Evolutionary conservation across 2,113 vertebrate species (phyloP), one percentile per base, ranked within the genome.

Genomic region (Brachypodius melanocephalos): DNA sequence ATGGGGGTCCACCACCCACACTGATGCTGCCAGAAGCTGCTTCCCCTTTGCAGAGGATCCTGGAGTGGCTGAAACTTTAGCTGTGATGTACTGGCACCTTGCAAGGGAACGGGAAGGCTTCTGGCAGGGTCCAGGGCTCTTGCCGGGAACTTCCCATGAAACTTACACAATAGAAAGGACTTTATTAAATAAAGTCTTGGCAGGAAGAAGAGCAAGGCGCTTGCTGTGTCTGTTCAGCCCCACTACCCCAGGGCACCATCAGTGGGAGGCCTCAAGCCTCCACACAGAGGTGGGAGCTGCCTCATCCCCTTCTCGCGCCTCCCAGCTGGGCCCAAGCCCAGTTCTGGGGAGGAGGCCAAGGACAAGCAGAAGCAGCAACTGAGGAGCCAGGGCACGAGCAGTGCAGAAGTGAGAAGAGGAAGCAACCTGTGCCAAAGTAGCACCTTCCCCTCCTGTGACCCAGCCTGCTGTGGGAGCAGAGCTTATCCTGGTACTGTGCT

Each of bases 111-210:
- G 1, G 69, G 77, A 83, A 62, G 28, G 66, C 36, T 46, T 29
- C 76, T 69, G 92, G 85, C 72, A 79, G 46, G 29, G 38, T 40
- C 54, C 1, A 4, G 59, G 32, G 83, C 67, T 86, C 55, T 73
- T 61, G 79, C 85, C 5, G 5, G 86, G 57, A 85, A 32, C 52
- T 87, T 91, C 77, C 61, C 54, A 12, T 42, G 49, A 61, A 90
- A 90, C 65, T 65, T 49, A 32, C 2, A 42, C 43, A 75, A 36
- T 36, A 59, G 61, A 85, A 67, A 85, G 49, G 88, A 91, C 88
- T 97, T 94, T 93, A 91, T 81, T 94, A 1, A 95, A 93, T 88
- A 90, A 93, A 95, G 89, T 67, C 84, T 74, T 26, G 29, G 45
- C 49, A 88, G 91, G 89, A 94, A 57, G 80, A 85, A 71, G 86